Percentiles rank a stretch among this genome's conserved stretches.
Evolutionary conservation across 2,888 invertebrate genomes (phyloP).

Genomic region (Microdon myrmicae): DNA sequence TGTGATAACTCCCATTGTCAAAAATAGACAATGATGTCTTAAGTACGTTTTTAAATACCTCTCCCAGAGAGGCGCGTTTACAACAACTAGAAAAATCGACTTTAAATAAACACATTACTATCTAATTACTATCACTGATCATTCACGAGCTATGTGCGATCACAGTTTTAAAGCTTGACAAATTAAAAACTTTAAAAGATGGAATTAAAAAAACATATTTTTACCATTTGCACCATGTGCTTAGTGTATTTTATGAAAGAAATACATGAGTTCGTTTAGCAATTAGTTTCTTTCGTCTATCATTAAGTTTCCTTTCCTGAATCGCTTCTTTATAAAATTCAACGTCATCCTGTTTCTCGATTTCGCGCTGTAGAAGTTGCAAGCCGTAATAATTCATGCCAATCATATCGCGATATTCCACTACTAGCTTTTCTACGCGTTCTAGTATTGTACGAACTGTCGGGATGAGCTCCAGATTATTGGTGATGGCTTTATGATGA

Average conservation of each 20-base stretch:
- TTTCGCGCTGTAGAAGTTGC: slow-evolving; percentile 77
- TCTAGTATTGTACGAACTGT: slow-evolving; percentile 58
- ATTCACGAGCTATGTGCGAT: too few species aligned
- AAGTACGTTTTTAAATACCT: background rate
- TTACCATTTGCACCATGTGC: too few species aligned
- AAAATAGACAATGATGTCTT: background rate
- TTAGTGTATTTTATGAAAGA: slow-evolving; percentile 56
- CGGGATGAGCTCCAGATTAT: slow-evolving; percentile 74
- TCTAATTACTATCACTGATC: too few species aligned
- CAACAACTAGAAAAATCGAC: too few species aligned
- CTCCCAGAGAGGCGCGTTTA: background rate
- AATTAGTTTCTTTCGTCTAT: slow-evolving; percentile 67
- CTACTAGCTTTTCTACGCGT: slow-evolving; percentile 58
- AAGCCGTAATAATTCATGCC: slow-evolving; percentile 89
- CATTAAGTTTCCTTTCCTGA: slow-evolving; percentile 71
- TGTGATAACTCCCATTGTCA: background rate
- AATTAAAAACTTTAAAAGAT: too few species aligned
- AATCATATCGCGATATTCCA: slow-evolving; percentile 76
- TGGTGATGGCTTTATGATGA: slow-evolving; percentile 82
- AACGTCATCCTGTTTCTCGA: slow-evolving; percentile 80
- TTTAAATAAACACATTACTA: too few species aligned
- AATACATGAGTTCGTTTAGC: slow-evolving; percentile 59
- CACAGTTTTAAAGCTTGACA: too few species aligned
- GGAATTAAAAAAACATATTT: too few species aligned
- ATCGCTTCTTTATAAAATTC: slow-evolving; percentile 83